Base-by-base conservation (phyloP, 2,888 invertebrate genomes). In the Agapetus fuscipes region DNA sequence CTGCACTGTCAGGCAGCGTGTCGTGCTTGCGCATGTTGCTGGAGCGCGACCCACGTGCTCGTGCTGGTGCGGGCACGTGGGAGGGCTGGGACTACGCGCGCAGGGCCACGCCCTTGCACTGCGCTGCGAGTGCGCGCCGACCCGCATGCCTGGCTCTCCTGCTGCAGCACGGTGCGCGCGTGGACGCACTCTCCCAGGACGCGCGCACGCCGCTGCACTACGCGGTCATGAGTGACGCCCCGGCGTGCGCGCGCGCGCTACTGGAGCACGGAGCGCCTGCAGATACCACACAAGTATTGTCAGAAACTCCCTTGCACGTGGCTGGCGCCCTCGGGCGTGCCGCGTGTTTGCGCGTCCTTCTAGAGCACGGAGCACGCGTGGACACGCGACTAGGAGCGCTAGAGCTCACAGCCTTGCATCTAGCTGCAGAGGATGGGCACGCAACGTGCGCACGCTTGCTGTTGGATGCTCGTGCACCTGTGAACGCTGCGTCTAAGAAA, bases 371-470 rank as follows among this genome's bases (percentile, higher is more conserved):
- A 14, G 87, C 89, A 1, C 87, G 88, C 52, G 82, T 84, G 1
- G 66, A 80, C 34, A 83, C 85, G 1, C 82, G 83, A 45, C 69
- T 78, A 47, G 85, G 86, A 0, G 56, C 70, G 2, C 76, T 77
- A 14, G 74, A 79, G 52, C 76, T 83, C 35, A 89, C 91, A 0
- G 84, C 91, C 2, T 60, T 94, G 17, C 91, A 93, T 63, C 64
- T 91, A 50, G 88, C 91, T 3, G 86, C 90, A 0, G 88, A 89
- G 55, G 89, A 90, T 51, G 88, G 89, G 4, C 84, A 83, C 54
- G 76, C 76, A 1, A 82, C 84, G 48, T 88, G 89, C 49, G 80
- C 82, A 1, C 67, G 72, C 35, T 58, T 87, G 13, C 63, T 90
- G 2, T 57, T 89, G 2, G 78, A 84, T 13, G 75, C 80, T 32